Evolutionary conservation across 1,140 invertebrate genomes (phyloP), one percentile per base, ranked within the genome.

Genomic region (Euschistus heros): DNA sequence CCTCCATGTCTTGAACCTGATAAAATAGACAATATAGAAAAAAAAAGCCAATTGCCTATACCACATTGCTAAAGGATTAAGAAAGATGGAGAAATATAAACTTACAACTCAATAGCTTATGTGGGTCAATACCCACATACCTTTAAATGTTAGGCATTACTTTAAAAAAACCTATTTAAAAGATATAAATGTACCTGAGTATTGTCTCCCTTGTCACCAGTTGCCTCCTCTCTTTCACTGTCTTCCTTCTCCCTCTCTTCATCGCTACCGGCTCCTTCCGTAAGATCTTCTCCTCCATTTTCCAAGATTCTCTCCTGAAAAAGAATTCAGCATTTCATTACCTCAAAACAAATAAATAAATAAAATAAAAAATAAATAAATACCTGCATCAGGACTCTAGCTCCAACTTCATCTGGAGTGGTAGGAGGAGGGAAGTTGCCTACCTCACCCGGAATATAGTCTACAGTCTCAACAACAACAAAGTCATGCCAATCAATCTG

Each of bases 401-500:
- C 93, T 0, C 96, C 96, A 2, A 99, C 96, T 79, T 98, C 94
- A 69, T 94, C 88, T 0, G 96, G 94, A 30, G 92, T 98, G 0
- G 96, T 99, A 0, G 96, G 96, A 8, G 95, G 92, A 20, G 94
- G 96, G 72, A 97, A 95, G 74, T 91, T 91, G 26, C 95, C 94
- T 14, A 88, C 86, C 78, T 99, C 97, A 72, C 92, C 93, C 0
- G 92, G 89, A 70, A 98, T 93, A 76, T 98, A 99, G 76, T 99
- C 97, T 0, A 99, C 96, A 0, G 96, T 99, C 77, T 99, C 97
- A 0, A 99, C 97, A 0, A 99, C 95, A 2, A 99, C 96, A 80
- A 99, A 99, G 78, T 99, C 96, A 74, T 99, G 97, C 97, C 97
- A 99, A 75, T 99, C 97, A 69, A 99, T 98, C 72, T 95, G 92